Percentiles rank a stretch among this genome's conserved stretches.
phyloP scores from a whole-genome alignment of 1,140 invertebrate species.

The Drosophila truncata region DNA sequence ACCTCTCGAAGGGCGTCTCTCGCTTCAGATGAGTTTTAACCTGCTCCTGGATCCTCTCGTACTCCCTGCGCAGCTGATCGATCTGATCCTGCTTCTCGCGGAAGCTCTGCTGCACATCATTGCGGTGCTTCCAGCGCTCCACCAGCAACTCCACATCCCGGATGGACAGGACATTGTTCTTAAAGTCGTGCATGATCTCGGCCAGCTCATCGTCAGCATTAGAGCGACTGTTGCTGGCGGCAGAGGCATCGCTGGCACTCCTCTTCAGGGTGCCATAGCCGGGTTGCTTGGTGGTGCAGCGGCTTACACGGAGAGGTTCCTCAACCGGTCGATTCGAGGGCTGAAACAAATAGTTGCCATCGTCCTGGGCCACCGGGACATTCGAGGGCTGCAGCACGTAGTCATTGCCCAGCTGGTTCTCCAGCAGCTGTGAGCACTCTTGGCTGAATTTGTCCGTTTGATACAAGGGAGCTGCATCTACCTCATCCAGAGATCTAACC shows the following conservation, averaged over 20 bases:
- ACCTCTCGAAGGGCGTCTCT: constrained; percentile 91
- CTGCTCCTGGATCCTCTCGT: constrained; percentile 92
- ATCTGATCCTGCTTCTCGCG: constrained; percentile 94
- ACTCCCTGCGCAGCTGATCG: constrained; percentile 91
- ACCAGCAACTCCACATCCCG: constrained; percentile 93
- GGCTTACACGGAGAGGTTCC: constrained; percentile 50
- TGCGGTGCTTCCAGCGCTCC: constrained; percentile 93
- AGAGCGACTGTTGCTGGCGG: constrained; percentile 70
- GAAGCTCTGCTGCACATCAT: constrained; percentile 93
- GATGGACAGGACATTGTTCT: constrained; percentile 94
- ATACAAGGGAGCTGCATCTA: constrained; percentile 58
- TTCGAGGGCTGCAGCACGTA: constrained; percentile 84
- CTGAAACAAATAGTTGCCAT: constrained; percentile 87
- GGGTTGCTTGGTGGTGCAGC: constrained; percentile 39
- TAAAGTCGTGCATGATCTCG: constrained; percentile 95
- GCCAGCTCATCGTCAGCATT: constrained; percentile 91
- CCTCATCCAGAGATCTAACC: constrained; percentile 66
- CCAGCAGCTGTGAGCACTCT: constrained; percentile 81
- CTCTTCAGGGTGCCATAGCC: constrained; percentile 75
- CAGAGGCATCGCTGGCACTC: constrained; percentile 71
- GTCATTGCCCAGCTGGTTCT: constrained; percentile 79
- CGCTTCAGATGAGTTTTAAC: constrained; percentile 90
- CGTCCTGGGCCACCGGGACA: constrained; percentile 62
- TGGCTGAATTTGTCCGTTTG: constrained; percentile 82
- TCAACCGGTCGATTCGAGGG: constrained; percentile 87